These are phyloP conservation scores for Labia minor DNA, from an alignment of 2,888 invertebrate genomes.

Conservation along the genomic window DNA sequence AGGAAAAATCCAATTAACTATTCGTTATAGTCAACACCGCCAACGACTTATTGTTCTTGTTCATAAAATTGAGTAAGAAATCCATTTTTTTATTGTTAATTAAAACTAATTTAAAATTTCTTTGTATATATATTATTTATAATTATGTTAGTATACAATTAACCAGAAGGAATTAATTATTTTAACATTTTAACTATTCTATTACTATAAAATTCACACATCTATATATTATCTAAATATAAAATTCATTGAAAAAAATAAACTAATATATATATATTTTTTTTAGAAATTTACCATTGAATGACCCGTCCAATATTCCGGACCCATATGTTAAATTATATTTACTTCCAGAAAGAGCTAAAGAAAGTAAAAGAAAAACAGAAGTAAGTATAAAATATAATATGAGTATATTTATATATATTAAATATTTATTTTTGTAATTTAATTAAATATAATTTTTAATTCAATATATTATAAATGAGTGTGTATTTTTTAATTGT, in stretches of 20 bases:
- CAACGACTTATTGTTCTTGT: slow-evolving; percentile 74
- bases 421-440: too few relatives aligned
- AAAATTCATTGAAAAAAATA: neutral
- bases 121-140: too few relatives aligned
- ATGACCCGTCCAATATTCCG: slow-evolving; percentile 71
- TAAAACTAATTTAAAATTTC: slow-evolving; percentile 7
- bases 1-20: slow-evolving; percentile 71
- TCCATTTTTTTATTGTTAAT: neutral
- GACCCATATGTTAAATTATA: slow-evolving; percentile 86
- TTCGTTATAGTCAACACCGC: slow-evolving; percentile 72
- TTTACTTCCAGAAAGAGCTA: slow-evolving; percentile 69
- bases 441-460: neutral
- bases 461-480: too few relatives aligned
- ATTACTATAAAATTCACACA: neutral
- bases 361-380: slow-evolving; percentile 80
- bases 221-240: neutral
- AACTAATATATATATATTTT: slow-evolving; percentile 21
- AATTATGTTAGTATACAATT: too few relatives aligned
- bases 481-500: slow-evolving; percentile 16
- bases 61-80: slow-evolving; percentile 77
- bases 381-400: too few relatives aligned
- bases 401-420: slow-evolving; percentile 25
- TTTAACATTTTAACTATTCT: too few relatives aligned
- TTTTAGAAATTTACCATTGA: slow-evolving; percentile 63
- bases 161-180: too few relatives aligned